These are phyloP conservation scores for Chauna torquata DNA, from an alignment of 2,113 vertebrate genomes.

Conservation along the genomic window DNA sequence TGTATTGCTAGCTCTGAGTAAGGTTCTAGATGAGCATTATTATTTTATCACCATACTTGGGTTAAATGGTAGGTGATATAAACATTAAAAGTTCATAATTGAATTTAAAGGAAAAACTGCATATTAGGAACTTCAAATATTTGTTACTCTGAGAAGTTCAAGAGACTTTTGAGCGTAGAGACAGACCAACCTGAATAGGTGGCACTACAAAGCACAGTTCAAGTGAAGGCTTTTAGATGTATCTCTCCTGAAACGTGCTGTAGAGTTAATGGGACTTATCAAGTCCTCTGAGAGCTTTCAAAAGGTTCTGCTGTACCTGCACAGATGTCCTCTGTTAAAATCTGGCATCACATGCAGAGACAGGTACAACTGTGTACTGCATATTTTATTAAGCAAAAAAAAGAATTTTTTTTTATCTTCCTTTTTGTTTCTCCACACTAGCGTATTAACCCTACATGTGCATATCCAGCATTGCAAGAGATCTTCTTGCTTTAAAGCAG, in stretches of 20 bases:
- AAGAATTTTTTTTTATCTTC: not conserved
- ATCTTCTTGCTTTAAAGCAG: not conserved
- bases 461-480: not conserved
- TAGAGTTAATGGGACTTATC: not conserved
- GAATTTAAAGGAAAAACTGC: not conserved
- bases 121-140: not conserved
- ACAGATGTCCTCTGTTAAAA: not conserved
- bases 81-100: not conserved
- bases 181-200: not conserved
- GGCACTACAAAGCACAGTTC: not conserved
- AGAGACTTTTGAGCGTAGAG: rapidly evolving
- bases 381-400: not conserved
- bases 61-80: not conserved
- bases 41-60: not conserved
- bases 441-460: not conserved
- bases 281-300: not conserved
- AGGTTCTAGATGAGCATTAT: not conserved
- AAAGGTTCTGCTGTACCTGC: not conserved
- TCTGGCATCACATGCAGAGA: not conserved
- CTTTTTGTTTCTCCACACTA: not conserved
- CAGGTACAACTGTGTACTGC: not conserved
- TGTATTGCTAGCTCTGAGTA: not conserved
- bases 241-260: not conserved
- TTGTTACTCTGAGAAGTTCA: not conserved
- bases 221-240: not conserved